These are phyloP conservation scores for Philhelius pedissequus DNA, from an alignment of 2,888 invertebrate species.

Conservation along the genomic window DNA sequence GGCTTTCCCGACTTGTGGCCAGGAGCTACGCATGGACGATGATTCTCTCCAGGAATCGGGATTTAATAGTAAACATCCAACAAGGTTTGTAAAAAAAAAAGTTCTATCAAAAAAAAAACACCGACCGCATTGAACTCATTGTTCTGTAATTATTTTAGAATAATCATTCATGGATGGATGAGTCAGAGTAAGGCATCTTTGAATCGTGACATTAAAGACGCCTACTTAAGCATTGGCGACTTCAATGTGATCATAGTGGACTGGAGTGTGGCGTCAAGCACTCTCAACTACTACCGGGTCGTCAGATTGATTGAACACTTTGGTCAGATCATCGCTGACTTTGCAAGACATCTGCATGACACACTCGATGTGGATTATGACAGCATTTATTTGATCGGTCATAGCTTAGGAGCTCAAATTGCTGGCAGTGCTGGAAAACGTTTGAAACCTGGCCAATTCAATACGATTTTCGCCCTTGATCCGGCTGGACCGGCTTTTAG, in stretches of 20 bases:
- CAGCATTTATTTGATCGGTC: constrained; percentile 77
- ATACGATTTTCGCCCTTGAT: constrained; percentile 78
- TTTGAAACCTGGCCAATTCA: constrained; percentile 72
- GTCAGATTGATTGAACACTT: constrained; percentile 75
- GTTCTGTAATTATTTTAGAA: constrained; percentile 71
- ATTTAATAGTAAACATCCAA: constrained; percentile 75
- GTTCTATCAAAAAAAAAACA: neutral
- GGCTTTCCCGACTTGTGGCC: constrained; percentile 75
- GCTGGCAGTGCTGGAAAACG: constrained; percentile 77
- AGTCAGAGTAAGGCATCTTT: constrained; percentile 76
- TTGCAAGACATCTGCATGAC: constrained; percentile 74
- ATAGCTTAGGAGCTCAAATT: constrained; percentile 79
- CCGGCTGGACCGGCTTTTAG: constrained; percentile 78
- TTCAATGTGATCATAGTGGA: constrained; percentile 77
- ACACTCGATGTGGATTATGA: constrained; percentile 71
- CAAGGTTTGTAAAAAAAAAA: constrained; percentile 71
- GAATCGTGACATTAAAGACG: constrained; percentile 75
- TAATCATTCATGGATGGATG: constrained; percentile 78
- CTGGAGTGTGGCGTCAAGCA: constrained; percentile 76
- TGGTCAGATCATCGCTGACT: constrained; percentile 73
- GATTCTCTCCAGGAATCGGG: constrained; percentile 72
- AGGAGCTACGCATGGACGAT: constrained; percentile 73
- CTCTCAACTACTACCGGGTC: constrained; percentile 75
- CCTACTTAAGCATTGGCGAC: constrained; percentile 74
- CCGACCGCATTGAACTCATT: neutral